Evolutionary conservation across 1,140 invertebrate genomes (phyloP).

Genomic region (Drosophila ogumai): DNA sequence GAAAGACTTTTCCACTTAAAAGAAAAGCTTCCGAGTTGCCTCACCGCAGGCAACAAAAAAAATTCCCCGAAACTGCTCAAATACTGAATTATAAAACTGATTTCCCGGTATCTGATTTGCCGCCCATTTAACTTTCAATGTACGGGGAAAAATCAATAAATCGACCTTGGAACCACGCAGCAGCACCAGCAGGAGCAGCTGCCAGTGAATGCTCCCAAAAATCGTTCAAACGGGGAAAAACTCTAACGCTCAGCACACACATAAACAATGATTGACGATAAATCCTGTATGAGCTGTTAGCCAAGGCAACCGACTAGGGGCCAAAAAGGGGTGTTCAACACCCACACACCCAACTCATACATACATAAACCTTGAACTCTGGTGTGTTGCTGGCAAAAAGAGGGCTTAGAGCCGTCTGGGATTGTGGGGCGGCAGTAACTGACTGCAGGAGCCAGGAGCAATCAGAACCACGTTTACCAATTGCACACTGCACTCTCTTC

Average conservation of each 20-base stretch:
- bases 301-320: constrained; percentile 24
- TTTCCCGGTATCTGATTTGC: constrained; percentile 38
- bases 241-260: constrained; percentile 45
- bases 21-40: constrained; percentile 9
- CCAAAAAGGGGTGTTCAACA: background rate
- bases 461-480: constrained; percentile 66
- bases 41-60: constrained; percentile 1
- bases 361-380: constrained; percentile 78
- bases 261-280: constrained; percentile 61
- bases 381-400: constrained; percentile 27
- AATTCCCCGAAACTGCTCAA: constrained; percentile 17
- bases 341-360: constrained; percentile 34
- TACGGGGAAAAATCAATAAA: constrained; percentile 83
- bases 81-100: constrained; percentile 31
- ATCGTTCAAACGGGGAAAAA: constrained; percentile 4
- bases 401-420: constrained; percentile 48
- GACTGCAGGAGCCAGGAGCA: constrained; percentile 31
- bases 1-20: background rate
- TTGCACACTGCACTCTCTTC: constrained; percentile 50
- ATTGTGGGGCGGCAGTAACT: constrained; percentile 20
- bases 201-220: constrained; percentile 19
- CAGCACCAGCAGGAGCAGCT: constrained; percentile 26
- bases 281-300: constrained; percentile 58
- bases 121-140: constrained; percentile 44
- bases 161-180: constrained; percentile 73